A percentile compares a stretch with the other conserved stretches of the same genome.
phyloP scores from a whole-genome alignment of 2,797 vertebrate species.

The Notolabrus celidotus region DNA sequence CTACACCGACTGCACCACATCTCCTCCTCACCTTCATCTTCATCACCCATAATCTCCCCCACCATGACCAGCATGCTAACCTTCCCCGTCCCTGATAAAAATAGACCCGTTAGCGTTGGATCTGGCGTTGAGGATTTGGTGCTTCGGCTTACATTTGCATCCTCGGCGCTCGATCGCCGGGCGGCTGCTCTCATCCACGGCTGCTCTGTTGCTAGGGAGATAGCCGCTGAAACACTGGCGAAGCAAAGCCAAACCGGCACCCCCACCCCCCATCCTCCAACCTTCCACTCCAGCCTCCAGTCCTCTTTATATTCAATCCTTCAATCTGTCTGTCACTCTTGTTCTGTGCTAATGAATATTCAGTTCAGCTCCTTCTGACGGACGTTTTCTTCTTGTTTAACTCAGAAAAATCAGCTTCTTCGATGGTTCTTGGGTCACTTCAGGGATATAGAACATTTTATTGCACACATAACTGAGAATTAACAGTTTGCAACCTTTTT shows the following conservation, averaged over 20 bases:
- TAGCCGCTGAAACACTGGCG: slow-evolving; percentile 26
- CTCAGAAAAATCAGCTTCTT: neutral
- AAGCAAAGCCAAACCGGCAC: slow-evolving; percentile 21
- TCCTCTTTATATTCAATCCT: slow-evolving; percentile 42
- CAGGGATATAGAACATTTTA: neutral
- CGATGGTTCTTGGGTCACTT: no score
- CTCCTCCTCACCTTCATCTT: slow-evolving; percentile 38
- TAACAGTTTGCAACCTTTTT: neutral
- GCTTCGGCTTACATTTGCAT: slow-evolving; percentile 64
- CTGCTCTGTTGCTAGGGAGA: slow-evolving; percentile 77
- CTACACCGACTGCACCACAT: slow-evolving; percentile 37
- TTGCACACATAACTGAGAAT: no score
- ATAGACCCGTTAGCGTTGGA: slow-evolving; percentile 49
- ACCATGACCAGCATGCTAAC: slow-evolving; percentile 34
- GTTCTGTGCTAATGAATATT: slow-evolving; percentile 18
- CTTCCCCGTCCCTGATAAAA: slow-evolving; percentile 40
- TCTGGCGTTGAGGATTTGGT: slow-evolving; percentile 28
- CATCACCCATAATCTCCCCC: slow-evolving; percentile 39
- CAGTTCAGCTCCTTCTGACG: slow-evolving; percentile 4
- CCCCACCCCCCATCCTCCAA: neutral
- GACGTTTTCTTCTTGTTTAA: neutral
- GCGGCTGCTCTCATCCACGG: slow-evolving; percentile 53
- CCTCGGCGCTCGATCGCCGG: slow-evolving; percentile 30
- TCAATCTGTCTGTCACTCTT: slow-evolving; percentile 46
- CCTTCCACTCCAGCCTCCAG: neutral